Base-by-base conservation (phyloP, 2,888 invertebrate species). In the Noctua pronuba region DNA sequence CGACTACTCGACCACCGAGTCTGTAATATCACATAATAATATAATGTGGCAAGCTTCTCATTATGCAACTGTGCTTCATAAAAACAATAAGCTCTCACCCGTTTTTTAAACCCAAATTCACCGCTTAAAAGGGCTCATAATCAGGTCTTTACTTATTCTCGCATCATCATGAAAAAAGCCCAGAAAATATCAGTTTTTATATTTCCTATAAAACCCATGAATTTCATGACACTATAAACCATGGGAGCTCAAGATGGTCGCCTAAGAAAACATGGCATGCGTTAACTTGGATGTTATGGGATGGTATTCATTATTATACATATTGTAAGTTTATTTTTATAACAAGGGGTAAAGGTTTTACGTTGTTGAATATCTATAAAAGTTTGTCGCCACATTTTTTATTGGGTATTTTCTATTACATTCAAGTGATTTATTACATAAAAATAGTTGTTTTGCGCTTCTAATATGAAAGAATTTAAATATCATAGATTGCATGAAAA, bases 181-280 rank as follows among this genome's bases (percentile, higher is more conserved):
- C 49, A 16, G 35, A 64, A 73, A 81, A 80, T 79, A 77, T 71
- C 71, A 73, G 86, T 75, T 79, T 84, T 86, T 89, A 83, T 84
- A 80, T 82, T 80, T 78, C 76, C 79, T 76, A 83, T 86, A 80
- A 88, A 88, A 74, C 69, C 79, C 77, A 79, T 76, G 77, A 69
- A 78, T 83, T 89, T 88, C 70, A 88, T 82, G 77, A 79, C 74
- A 52, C 64, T 71, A 80, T 87, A 88, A 88, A 89, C 52, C 73
- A 73, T 66, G 64, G 80, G 70, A 69, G 78, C 80, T 77, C 70
- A 83, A 88, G 85, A 88, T 75, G 80, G 68, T 80, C 38, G 85
- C 78, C 79, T 82, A 78, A 77, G 79, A 85, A 77, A 84, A 84
- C 72, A 80, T 64, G 52, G 73, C 79, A 73, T 83, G 73, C 82